Percentiles rank a stretch among this genome's conserved stretches.
phyloP scores from a whole-genome alignment of 2,113 vertebrate genomes.

The Prolemur simus region DNA sequence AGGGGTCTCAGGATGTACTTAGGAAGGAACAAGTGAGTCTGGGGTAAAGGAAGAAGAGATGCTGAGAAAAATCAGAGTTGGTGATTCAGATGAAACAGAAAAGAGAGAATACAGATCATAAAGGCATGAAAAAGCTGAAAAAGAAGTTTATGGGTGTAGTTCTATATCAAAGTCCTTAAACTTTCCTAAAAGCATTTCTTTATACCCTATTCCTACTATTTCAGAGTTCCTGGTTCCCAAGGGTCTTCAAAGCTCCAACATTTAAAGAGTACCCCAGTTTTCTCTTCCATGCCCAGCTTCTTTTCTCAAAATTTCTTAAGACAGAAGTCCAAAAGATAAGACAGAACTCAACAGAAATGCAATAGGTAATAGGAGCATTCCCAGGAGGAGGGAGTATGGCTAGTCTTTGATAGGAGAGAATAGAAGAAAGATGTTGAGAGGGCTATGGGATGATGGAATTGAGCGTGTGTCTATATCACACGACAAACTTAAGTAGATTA shows the following conservation, averaged over 20 bases:
- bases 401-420: neutral
- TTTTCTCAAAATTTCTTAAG: conserved; percentile 32
- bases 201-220: neutral
- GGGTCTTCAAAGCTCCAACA: neutral
- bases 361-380: neutral
- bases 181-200: neutral
- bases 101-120: neutral
- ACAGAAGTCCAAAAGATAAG: neutral
- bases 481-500: neutral
- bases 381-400: neutral
- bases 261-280: neutral
- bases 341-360: neutral
- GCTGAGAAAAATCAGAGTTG: neutral
- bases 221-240: neutral
- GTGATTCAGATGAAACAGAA: neutral
- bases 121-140: neutral
- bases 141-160: neutral
- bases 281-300: neutral
- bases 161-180: neutral
- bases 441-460: neutral
- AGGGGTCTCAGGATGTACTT: neutral
- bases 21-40: neutral
- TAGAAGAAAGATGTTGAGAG: neutral
- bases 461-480: neutral
- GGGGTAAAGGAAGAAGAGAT: neutral